Conservation (phyloP, 2,797 vertebrate genomes). For the Parauchenoglanis punctatus region DNA sequence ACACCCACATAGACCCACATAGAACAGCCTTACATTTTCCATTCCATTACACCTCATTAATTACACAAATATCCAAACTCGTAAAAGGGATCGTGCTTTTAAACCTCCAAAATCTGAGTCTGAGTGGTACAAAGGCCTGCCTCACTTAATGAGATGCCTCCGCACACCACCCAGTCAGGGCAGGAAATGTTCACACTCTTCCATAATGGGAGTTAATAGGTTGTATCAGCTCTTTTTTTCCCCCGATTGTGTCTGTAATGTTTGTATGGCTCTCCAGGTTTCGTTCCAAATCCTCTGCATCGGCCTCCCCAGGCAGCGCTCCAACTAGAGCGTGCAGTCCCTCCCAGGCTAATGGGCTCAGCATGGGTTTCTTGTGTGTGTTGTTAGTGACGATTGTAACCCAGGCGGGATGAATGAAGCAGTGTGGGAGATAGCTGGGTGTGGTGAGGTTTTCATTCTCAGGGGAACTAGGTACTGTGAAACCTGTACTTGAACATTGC, state of each 20-base stretch:
- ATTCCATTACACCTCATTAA: slow-evolving; percentile 37
- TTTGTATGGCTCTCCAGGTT: slow-evolving; percentile 52
- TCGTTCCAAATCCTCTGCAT: slow-evolving; percentile 49
- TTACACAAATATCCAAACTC: slow-evolving; percentile 33
- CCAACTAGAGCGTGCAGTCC: slow-evolving; percentile 57
- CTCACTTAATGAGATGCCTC: slow-evolving; percentile 35
- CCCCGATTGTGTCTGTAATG: slow-evolving; percentile 42
- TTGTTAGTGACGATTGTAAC: slow-evolving; percentile 58
- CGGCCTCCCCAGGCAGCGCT: slow-evolving; percentile 55
- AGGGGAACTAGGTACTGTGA: slow-evolving; percentile 35
- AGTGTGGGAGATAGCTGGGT: slow-evolving; percentile 49
- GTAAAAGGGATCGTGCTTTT: slow-evolving; percentile 28
- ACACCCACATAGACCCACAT: not conserved
- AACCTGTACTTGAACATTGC: slow-evolving; percentile 9
- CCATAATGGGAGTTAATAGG: slow-evolving; percentile 51
- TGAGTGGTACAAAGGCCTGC: slow-evolving; percentile 38
- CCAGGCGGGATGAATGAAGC: slow-evolving; percentile 50
- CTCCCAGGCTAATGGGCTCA: slow-evolving; percentile 57
- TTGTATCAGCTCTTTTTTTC: slow-evolving; percentile 41
- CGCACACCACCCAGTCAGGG: slow-evolving; percentile 36
- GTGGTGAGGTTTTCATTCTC: slow-evolving; percentile 42
- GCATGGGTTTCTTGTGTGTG: slow-evolving; percentile 53
- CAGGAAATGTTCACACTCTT: slow-evolving; percentile 40
- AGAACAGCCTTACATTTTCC: slow-evolving; percentile 17
- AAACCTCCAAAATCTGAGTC: slow-evolving; percentile 37